Base-by-base conservation (phyloP, 2,888 invertebrate genomes). In the Imbricaverruca yamaguchii region DNA sequence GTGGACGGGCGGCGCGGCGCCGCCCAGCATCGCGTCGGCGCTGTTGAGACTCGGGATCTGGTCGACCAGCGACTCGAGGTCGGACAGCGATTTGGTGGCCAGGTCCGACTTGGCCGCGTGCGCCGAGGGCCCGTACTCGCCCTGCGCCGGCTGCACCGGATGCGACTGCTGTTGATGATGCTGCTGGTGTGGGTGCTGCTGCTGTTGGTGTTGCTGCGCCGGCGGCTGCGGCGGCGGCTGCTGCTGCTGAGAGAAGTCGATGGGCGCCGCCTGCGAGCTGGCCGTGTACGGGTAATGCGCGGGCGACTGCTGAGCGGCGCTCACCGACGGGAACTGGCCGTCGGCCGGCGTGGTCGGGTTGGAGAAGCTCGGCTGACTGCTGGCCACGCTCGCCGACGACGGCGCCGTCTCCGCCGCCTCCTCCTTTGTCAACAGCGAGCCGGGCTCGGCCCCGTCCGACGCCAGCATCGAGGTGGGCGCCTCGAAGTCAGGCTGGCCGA, bases 61-160 rank as follows among this genome's bases (percentile, higher is more conserved):
- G 89, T 95, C 95, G 84, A 95, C 95, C 80, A 95, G 89, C 77
- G 94, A 95, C 88, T 95, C 95, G 80, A 95, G 89, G 39, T 95
- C 95, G 25, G 94, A 94, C 18, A 86, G 83, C 79, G 85, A 86
- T 83, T 86, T 85, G n/a, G 85, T 84, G 56, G 86, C 84, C 13
- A 86, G 85, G 82, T 86, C 86, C 55, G 85, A 81, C 81, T 82
- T 94, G 57, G 93, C 82, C 59, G 59, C 12, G 7, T 59, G 59
- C 59, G 11, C 12, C 12, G 59, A 11, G 7, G 59, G 12, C 12
- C 12, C 15, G 59, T 11, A 11, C 12, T 13, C 11, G 12, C 59
- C 59, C 4, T 11, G 12, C 59, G 59, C 59, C 59, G 2, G 59
- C 2, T 59, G 59, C 59, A 13, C 12, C 59, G 59, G 59, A 11